Conservation (phyloP, 2,797 vertebrate species). For the Gallinago stenura region DNA sequence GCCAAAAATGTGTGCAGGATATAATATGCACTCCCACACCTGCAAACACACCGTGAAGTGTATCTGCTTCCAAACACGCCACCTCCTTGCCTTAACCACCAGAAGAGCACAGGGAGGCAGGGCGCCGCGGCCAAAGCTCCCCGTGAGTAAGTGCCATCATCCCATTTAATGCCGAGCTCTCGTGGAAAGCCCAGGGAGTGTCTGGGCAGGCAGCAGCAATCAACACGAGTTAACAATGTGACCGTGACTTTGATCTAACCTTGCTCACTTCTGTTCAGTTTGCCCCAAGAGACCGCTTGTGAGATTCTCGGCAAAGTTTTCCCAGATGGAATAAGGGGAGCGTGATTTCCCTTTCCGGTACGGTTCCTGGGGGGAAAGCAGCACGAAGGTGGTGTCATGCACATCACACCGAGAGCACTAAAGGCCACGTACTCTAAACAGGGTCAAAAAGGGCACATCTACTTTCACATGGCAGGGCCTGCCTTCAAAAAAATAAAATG, state of each 20-base stretch:
- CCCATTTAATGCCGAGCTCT: neutral
- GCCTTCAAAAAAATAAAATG: neutral
- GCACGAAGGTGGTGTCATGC: neutral
- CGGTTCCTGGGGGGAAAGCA: neutral
- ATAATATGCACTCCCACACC: slow-evolving; percentile 2
- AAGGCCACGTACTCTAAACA: neutral
- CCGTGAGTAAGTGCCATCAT: neutral
- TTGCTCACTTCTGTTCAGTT: neutral
- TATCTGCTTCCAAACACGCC: neutral
- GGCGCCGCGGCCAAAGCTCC: accelerated
- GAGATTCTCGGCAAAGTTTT: neutral
- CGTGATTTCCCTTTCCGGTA: neutral
- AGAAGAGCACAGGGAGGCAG: neutral
- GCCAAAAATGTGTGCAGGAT: neutral
- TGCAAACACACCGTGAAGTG: neutral
- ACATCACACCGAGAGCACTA: neutral
- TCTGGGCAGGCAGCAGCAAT: neutral
- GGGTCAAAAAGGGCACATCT: neutral
- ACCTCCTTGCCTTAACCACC: neutral
- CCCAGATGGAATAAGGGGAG: neutral
- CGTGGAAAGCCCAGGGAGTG: neutral
- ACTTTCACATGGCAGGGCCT: neutral
- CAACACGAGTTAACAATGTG: neutral
- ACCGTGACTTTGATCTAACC: neutral
- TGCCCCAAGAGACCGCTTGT: accelerated